Evolutionary conservation across 2,113 vertebrate genomes (phyloP), one percentile per base, ranked within the genome.

Genomic region (Amia ocellicauda): DNA sequence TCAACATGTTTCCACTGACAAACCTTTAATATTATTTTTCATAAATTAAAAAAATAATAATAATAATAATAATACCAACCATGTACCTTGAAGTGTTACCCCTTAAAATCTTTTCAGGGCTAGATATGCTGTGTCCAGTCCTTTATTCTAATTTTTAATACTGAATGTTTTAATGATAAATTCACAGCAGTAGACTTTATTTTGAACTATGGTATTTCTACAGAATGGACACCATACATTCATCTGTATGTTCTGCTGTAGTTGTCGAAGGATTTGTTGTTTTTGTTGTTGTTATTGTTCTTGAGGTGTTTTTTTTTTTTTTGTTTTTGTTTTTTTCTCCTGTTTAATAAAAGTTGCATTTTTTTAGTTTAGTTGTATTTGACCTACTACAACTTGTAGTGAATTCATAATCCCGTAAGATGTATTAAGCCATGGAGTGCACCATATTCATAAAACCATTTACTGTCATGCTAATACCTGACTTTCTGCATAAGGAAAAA

Each of bases 351-450:
- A 63, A 13, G 50, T 11, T 42, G 64, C 45, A 62, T 71, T 68
- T 71, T 51, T 65, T 56, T 69, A 62, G 65, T 68, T 74, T 58
- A 17, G 31, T 5, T n/a, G 61, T 73, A 58, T 69, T 80, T 73
- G 45, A 28, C n/a, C n/a, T n/a, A n/a, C n/a, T n/a, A n/a, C n/a
- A n/a, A n/a, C n/a, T n/a, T n/a, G n/a, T n/a, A n/a, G n/a, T n/a
- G n/a, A n/a, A n/a, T n/a, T n/a, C n/a, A n/a, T n/a, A n/a, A n/a
- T n/a, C n/a, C n/a, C n/a, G n/a, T n/a, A n/a, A n/a, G n/a, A n/a
- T n/a, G n/a, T n/a, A n/a, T n/a, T n/a, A n/a, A n/a, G n/a, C n/a
- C n/a, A n/a, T n/a, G n/a, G n/a, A n/a, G n/a, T n/a, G n/a, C n/a
- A n/a, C n/a, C n/a, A n/a, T n/a, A n/a, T n/a, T n/a, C n/a, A n/a